phyloP scores from a whole-genome alignment of 2,888 invertebrate species.

The Watsonalla cultraria region DNA sequence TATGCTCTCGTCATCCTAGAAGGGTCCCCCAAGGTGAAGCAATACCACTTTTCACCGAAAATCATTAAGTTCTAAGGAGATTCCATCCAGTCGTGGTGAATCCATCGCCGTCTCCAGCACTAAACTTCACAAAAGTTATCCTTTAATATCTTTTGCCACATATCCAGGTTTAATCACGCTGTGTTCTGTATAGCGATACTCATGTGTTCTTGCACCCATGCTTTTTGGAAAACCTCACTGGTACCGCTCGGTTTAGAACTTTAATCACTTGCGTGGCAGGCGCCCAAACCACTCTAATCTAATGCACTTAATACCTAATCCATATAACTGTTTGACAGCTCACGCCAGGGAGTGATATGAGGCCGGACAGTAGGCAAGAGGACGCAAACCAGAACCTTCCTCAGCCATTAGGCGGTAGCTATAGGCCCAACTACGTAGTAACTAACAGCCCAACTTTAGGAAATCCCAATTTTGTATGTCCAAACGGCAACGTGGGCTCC shows the following conservation, averaged over 20 bases:
- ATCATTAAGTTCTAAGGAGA: too few species aligned
- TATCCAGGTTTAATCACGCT: too few species aligned
- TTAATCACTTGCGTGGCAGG: neutral
- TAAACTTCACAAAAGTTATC: too few species aligned
- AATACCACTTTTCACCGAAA: too few species aligned
- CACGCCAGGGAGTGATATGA: conserved; percentile 52
- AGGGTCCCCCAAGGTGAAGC: too few species aligned
- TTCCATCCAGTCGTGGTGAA: too few species aligned
- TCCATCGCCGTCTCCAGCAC: too few species aligned
- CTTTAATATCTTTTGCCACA: too few species aligned
- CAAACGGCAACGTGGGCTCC: conserved; percentile 63
- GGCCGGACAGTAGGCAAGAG: conserved; percentile 53
- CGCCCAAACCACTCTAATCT: neutral
- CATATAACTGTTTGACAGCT: conserved; percentile 40
- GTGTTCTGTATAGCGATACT: too few species aligned
- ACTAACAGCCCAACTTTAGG: conserved; percentile 69
- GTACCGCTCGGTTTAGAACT: neutral
- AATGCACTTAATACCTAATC: neutral
- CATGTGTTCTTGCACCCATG: too few species aligned
- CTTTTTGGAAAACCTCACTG: too few species aligned
- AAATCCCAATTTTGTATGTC: conserved; percentile 72
- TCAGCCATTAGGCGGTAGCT: conserved; percentile 54
- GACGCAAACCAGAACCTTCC: conserved; percentile 63
- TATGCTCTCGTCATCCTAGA: too few species aligned
- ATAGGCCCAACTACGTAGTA: conserved; percentile 62